Percentiles rank a stretch among this genome's conserved stretches.
These are phyloP conservation scores for Gryllus bimaculatus DNA, from an alignment of 1,140 invertebrate genomes.

Conservation along the genomic window DNA sequence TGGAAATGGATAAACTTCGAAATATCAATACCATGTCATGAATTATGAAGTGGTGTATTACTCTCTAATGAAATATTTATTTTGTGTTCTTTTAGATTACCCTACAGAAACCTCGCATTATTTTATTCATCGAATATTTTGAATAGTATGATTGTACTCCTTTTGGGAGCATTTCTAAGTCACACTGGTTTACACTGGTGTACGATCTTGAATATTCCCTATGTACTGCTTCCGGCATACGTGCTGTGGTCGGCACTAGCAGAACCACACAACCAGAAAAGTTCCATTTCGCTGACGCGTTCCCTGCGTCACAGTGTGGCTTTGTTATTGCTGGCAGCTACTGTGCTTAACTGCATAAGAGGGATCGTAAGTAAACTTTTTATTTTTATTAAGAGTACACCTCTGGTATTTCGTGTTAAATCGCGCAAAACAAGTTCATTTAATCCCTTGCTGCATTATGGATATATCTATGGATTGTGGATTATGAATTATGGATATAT, in stretches of 20 bases:
- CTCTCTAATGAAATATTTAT: neutral
- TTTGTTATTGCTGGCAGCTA: neutral
- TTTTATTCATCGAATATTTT: slow-evolving; percentile 7
- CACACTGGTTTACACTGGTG: neutral
- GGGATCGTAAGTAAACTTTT: neutral
- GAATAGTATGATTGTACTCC: slow-evolving; percentile 7
- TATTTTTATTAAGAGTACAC: neutral
- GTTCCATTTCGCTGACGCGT: neutral
- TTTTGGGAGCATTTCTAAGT: slow-evolving; percentile 9
- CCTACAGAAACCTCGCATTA: neutral
- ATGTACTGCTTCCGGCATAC: slow-evolving; percentile 7
- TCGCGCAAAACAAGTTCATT: no score
- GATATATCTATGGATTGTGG: no score
- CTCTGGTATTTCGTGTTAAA: no score
- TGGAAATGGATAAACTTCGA: no score
- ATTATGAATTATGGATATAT: no score
- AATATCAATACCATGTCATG: no score
- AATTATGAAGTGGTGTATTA: no score
- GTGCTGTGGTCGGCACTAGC: neutral
- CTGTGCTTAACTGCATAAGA: neutral
- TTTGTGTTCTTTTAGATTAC: neutral
- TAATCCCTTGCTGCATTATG: no score
- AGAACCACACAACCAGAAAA: neutral
- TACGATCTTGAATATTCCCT: slow-evolving; percentile 7
- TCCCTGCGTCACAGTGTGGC: neutral